phyloP scores from a whole-genome alignment of 2,113 vertebrate species.

The Proteles cristata region DNA sequence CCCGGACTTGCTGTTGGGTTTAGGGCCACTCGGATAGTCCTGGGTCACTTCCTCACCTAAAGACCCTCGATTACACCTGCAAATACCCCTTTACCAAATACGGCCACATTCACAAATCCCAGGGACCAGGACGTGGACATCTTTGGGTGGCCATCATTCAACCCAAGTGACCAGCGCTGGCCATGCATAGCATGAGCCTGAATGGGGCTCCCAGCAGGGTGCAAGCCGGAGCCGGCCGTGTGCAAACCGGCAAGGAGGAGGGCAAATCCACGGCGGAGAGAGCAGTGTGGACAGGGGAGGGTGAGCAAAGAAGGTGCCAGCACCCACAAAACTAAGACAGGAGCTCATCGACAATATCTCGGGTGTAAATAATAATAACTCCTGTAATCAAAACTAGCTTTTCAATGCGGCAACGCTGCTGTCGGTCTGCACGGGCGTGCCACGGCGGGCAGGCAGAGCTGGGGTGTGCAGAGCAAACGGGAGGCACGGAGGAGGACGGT shows the following conservation, averaged over 20 bases:
- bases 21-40: background rate
- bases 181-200: background rate
- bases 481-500: background rate
- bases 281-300: too few species aligned
- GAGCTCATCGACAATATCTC: background rate
- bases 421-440: too few species aligned
- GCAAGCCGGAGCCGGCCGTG: background rate
- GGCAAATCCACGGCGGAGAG: too few species aligned
- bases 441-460: accelerated
- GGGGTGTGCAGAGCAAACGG: accelerated
- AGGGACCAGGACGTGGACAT: accelerated
- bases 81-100: background rate
- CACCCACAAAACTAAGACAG: accelerated
- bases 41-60: too few species aligned
- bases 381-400: background rate
- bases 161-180: too few species aligned
- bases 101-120: background rate
- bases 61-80: background rate
- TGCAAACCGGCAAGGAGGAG: background rate
- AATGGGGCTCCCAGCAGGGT: background rate
- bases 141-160: too few species aligned
- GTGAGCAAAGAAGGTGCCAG: background rate
- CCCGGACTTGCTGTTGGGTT: accelerated
- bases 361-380: accelerated
- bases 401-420: too few species aligned